Evolutionary conservation across 2,113 vertebrate species (phyloP), one percentile per base, ranked within the genome.

Genomic region (Dasyurus viverrinus): DNA sequence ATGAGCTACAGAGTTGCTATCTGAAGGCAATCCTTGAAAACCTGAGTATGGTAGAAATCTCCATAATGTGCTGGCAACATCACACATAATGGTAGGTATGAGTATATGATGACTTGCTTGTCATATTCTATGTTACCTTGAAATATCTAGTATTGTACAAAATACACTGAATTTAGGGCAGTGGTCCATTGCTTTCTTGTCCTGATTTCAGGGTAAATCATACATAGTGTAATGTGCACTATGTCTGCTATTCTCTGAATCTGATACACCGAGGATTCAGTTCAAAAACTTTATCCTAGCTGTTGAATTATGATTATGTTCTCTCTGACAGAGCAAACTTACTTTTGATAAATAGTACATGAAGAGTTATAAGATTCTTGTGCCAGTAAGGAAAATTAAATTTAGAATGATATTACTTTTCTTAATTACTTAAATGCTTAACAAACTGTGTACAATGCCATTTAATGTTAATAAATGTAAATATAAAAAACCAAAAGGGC

Each of bases 1-100:
- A 90, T 91, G n/a, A 48, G 90, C n/a, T 47, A 27, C 27, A 92
- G 96, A 93, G 42, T 8, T 96, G 90, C 68, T 94, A 91, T 26
- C 19, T 8, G 23, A 93, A 89, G 91, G 96, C 93, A 54, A 42
- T 60, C 47, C 94, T 14, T n/a, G 94, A 95, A 19, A 16, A 76
- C 36, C 9, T 36, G 11, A 8, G 16, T 60, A 46, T 1, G 50
- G 26, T 30, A n/a, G 19, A 76, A 3, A 68, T 68, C 10, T 68
- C n/a, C 22, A n/a, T 76, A 6, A 6, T 42, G 22, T 76, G 36
- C 36, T 76, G 68, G 16, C 36, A 76, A 42, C 68, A 76, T n/a
- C 68, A 76, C 68, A 76, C 1, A 22, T 76, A 76, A 22, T 76
- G 36, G 14, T 1, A 76, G 36, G 14, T 16, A 76, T 42, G 16